A percentile compares a stretch with the other conserved stretches of the same genome.
Evolutionary conservation across 2,797 vertebrate species (phyloP).

Genomic region (Eulemur albifrons): DNA sequence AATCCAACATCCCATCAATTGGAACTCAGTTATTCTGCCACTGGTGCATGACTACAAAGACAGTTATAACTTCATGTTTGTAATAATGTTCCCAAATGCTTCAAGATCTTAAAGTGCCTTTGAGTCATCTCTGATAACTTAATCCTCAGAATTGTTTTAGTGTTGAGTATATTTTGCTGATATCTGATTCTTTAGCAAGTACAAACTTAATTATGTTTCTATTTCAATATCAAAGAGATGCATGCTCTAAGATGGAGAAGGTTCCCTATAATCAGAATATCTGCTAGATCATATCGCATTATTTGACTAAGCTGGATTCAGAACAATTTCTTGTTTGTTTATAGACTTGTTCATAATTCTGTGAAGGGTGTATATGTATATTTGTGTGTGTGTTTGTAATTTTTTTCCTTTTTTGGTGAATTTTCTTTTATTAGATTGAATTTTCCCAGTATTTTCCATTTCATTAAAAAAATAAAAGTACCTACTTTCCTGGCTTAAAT

Average conservation of each 20-base stretch:
- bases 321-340: background rate
- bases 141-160: background rate
- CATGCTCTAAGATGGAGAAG: background rate
- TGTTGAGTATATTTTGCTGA: background rate
- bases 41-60: background rate
- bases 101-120: background rate
- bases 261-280: background rate
- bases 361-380: background rate
- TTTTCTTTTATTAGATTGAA: constrained; percentile 31
- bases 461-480: background rate
- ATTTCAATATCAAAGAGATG: constrained; percentile 43
- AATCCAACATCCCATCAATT: background rate
- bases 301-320: background rate
- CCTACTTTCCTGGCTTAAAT: background rate
- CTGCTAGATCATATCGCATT: background rate
- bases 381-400: background rate
- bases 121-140: background rate
- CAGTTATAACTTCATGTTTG: background rate
- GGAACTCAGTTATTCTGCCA: background rate
- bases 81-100: background rate
- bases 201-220: constrained; percentile 44
- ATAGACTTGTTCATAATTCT: background rate
- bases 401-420: background rate
- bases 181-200: constrained; percentile 27
- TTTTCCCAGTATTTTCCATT: background rate